Conservation (phyloP, 2,113 vertebrate species). For the Piprites chloris region DNA sequence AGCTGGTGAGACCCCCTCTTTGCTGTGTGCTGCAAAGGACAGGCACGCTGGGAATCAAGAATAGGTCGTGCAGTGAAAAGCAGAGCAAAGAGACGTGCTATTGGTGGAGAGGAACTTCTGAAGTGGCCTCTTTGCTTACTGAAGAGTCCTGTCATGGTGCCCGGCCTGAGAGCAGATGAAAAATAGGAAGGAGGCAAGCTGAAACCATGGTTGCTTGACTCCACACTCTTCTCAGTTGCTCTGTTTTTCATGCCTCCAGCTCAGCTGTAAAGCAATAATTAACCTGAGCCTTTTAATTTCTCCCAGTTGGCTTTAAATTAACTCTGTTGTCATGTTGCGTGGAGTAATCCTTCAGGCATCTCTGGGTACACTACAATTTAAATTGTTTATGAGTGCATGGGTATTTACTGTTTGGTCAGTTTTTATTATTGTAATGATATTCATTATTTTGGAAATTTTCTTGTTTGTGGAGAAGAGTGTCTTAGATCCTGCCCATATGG, state of each 20-base stretch:
- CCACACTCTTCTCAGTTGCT: not conserved
- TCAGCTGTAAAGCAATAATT: constrained; percentile 32
- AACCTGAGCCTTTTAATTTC: constrained; percentile 58
- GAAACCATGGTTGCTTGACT: not conserved
- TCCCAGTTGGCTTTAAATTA: constrained; percentile 57
- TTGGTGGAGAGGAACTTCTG: not conserved
- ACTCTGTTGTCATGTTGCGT: constrained; percentile 16
- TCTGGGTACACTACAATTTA: not conserved
- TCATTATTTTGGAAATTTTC: not conserved
- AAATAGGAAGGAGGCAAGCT: not conserved
- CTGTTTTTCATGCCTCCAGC: constrained; percentile 5
- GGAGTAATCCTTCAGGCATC: constrained; percentile 41
- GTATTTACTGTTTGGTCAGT: constrained; percentile 8
- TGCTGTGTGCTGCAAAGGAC: rapidly evolving
- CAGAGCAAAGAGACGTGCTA: not conserved
- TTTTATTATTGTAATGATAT: not conserved
- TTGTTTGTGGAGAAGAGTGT: not conserved
- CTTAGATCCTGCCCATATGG: not conserved
- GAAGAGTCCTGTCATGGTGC: not conserved
- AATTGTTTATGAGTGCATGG: not conserved
- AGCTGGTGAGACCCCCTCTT: not conserved
- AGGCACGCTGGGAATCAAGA: rapidly evolving
- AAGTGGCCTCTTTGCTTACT: constrained; percentile 25
- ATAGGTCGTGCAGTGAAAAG: rapidly evolving
- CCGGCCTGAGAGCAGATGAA: not conserved